Evolutionary conservation across 2,797 vertebrate species (phyloP).

Genomic region (Vultur gryphus): DNA sequence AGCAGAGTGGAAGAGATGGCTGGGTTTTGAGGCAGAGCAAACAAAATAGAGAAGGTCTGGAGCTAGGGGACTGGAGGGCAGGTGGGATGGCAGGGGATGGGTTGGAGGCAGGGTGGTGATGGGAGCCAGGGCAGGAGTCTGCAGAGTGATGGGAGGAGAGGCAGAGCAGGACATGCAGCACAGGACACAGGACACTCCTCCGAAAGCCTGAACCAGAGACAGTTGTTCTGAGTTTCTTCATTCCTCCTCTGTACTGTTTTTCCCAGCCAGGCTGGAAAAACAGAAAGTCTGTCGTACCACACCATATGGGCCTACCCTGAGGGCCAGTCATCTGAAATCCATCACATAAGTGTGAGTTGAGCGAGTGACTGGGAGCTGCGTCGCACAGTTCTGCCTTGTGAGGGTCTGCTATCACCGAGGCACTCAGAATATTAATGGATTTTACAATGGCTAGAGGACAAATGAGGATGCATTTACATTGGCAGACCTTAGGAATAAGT

Average conservation of each 20-base stretch:
- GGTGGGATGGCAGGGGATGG: background rate
- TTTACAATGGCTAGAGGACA: background rate
- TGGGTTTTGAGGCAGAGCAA: background rate
- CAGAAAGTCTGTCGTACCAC: background rate
- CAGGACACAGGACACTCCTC: background rate
- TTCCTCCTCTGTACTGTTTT: background rate
- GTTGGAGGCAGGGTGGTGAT: background rate
- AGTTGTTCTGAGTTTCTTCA: background rate
- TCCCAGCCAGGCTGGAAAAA: background rate
- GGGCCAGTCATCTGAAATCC: slow-evolving; percentile 34
- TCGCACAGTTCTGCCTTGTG: background rate
- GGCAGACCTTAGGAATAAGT: background rate
- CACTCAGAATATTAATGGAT: background rate
- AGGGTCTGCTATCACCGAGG: background rate
- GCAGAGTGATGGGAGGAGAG: background rate
- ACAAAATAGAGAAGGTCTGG: background rate
- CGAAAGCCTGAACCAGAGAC: background rate
- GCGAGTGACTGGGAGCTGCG: background rate
- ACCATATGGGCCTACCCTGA: slow-evolving; percentile 26
- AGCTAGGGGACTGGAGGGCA: background rate
- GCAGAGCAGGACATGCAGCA: background rate
- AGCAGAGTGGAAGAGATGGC: background rate
- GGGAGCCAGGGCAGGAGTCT: background rate
- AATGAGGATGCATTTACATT: background rate
- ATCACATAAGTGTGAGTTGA: background rate